Conservation (phyloP, 35 echinoderm and acorn worm species). For the Chiridota heheva region DNA sequence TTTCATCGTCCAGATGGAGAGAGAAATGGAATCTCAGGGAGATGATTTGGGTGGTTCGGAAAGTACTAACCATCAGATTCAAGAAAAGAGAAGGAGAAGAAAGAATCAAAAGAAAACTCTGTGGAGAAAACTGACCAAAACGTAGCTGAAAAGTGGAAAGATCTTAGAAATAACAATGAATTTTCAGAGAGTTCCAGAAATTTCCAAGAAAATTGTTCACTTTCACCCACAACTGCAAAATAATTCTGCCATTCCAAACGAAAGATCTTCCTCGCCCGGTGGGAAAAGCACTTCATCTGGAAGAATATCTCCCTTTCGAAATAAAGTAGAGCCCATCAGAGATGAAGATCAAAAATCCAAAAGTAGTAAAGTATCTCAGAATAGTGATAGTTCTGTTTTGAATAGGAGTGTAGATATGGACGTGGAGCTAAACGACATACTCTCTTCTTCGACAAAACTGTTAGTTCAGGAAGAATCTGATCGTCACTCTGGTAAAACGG, state of each 20-base stretch:
- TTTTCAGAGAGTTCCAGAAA: neutral
- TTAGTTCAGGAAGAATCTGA: slow-evolving; percentile 23
- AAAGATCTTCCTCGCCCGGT: too few species aligned
- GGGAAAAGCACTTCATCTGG: too few species aligned
- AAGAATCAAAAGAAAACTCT: neutral
- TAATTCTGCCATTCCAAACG: too few species aligned
- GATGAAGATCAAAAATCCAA: neutral
- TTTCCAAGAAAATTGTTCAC: too few species aligned
- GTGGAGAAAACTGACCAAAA: too few species aligned
- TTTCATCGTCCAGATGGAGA: slow-evolving; percentile 60
- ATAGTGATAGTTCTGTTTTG: neutral
- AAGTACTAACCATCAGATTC: neutral
- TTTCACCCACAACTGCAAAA: too few species aligned
- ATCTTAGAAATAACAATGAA: neutral
- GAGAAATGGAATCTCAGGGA: slow-evolving; percentile 39
- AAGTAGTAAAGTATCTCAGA: too few species aligned
- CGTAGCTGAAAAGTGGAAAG: too few species aligned
- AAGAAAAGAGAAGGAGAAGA: neutral
- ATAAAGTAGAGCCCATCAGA: slow-evolving; percentile 45
- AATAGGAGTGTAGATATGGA: neutral
- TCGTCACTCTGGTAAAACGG: slow-evolving; percentile 38
- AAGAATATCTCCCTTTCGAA: slow-evolving; percentile 46
- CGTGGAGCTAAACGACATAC: neutral
- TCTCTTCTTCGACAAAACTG: neutral
- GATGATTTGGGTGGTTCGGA: slow-evolving; percentile 4